A percentile compares a stretch with the other conserved stretches of the same genome.
Evolutionary conservation across 2,888 invertebrate genomes (phyloP).

Genomic region (Apomyelois bistriatella): DNA sequence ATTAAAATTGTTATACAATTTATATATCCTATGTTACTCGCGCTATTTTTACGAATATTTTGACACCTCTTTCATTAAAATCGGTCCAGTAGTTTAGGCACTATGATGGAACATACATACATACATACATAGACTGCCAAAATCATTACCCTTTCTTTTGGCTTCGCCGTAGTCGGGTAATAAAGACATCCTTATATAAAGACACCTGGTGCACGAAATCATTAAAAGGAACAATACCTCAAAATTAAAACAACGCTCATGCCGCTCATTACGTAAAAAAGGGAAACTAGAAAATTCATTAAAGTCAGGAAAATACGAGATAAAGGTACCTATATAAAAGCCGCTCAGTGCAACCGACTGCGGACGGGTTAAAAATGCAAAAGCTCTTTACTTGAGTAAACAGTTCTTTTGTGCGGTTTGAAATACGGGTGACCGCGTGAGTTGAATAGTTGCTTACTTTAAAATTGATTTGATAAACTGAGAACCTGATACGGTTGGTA

Average conservation of each 20-base stretch:
- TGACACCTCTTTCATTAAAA: no score
- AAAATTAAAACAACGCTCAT: conserved; percentile 3
- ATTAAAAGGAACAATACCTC: conserved; percentile 1
- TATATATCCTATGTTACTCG: no score
- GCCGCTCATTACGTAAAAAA: conserved; percentile 31
- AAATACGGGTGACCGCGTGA: conserved; percentile 33
- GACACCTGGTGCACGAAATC: not conserved
- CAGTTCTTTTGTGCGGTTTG: conserved; percentile 56
- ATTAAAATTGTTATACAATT: no score
- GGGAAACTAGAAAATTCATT: conserved; percentile 37
- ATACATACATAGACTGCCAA: no score
- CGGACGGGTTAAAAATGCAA: conserved; percentile 64
- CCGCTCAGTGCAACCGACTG: conserved; percentile 29
- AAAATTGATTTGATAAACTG: not conserved
- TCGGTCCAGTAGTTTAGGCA: no score
- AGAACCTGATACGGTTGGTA: no score
- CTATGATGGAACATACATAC: no score
- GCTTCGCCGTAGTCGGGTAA: no score
- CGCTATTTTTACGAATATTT: no score
- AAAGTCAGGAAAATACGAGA: conserved; percentile 37
- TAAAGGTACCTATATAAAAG: conserved; percentile 34
- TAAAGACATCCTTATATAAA: no score
- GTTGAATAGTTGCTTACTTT: conserved; percentile 9
- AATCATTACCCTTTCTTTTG: no score
- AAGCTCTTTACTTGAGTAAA: conserved; percentile 70